Percentiles rank a stretch among this genome's conserved stretches.
Evolutionary conservation across 2,797 vertebrate genomes (phyloP).

Genomic region (Nyctalus aviator): DNA sequence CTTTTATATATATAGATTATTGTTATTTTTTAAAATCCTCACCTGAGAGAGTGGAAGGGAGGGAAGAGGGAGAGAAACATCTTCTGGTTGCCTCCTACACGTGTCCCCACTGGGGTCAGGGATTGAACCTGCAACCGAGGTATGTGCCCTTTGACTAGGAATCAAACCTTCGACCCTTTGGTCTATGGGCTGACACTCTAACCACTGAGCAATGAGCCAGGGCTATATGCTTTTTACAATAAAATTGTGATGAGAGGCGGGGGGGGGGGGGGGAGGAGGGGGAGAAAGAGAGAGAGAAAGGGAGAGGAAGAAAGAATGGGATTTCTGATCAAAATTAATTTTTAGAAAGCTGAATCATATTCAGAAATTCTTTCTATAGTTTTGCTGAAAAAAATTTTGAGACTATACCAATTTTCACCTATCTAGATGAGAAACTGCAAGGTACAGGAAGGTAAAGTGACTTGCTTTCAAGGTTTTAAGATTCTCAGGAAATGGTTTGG

Average conservation of each 20-base stretch:
- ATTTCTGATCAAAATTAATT: constrained; percentile 43
- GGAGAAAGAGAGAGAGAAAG: neutral
- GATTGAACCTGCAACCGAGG: too few species aligned
- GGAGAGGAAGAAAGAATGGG: neutral
- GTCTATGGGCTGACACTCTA: too few species aligned
- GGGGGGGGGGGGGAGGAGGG: neutral
- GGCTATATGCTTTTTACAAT: constrained; percentile 9
- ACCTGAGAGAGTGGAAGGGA: too few species aligned
- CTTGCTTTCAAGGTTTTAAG: constrained; percentile 32
- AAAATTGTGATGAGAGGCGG: neutral
- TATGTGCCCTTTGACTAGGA: too few species aligned
- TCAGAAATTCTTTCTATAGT: constrained; percentile 49
- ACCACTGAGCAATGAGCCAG: too few species aligned
- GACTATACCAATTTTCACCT: neutral
- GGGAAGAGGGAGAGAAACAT: too few species aligned
- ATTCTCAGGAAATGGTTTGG: neutral
- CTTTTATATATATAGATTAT: too few species aligned
- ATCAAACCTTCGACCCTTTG: too few species aligned
- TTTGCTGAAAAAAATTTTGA: constrained; percentile 61
- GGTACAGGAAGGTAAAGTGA: constrained; percentile 7
- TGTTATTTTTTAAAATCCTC: too few species aligned
- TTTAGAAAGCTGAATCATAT: constrained; percentile 60
- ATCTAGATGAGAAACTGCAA: constrained; percentile 31
- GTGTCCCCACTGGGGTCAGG: too few species aligned
- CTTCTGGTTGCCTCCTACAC: too few species aligned